Evolutionary conservation across 2,797 vertebrate species (phyloP), one percentile per base, ranked within the genome.

Genomic region (Danio jaintianensis): DNA sequence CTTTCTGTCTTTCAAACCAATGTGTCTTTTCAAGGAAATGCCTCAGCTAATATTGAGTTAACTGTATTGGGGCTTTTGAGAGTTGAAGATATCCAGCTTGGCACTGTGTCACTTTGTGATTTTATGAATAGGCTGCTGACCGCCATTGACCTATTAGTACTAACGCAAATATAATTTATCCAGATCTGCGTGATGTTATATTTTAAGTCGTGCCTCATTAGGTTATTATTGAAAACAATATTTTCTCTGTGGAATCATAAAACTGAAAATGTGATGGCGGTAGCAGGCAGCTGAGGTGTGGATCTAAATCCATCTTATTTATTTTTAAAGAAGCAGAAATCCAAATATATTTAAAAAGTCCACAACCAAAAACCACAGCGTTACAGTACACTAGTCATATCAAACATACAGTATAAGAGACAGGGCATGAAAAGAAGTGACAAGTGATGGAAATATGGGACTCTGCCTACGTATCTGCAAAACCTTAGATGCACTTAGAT

Each of bases 21-120:
- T 50, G 36, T 83, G 78, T 76, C 80, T 88, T 86, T 88, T 87
- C 77, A 58, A 87, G 85, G 85, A 90, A 87, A 87, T 87, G 87
- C 56, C 61, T 81, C 87, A 85, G 89, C 86, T 85, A 91, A 91
- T 91, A 91, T 90, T 90, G 89, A 89, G 83, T 89, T 87, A 89
- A 82, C 85, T 88, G 83, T 83, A 88, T 92, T 90, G 89, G 89
- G 88, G 82, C 84, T 83, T 78, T 38, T 85, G 85, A 80, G 83
- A 90, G 83, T 47, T 38, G 11, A 48, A 45, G 59, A 18, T n/a
- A 45, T 50, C 40, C 40, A 66, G 70, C 40, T 22, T 48, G 29
- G 45, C 52, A 56, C 61, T 20, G 70, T 40, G 42, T 29, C n/a
- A 47, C 52, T 58, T 56, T 22, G 29, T 58, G 18, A 72, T 12